These are phyloP conservation scores for Ricordea florida DNA, from an alignment of 92 coral and sea anemone genomes.

Conservation along the genomic window DNA sequence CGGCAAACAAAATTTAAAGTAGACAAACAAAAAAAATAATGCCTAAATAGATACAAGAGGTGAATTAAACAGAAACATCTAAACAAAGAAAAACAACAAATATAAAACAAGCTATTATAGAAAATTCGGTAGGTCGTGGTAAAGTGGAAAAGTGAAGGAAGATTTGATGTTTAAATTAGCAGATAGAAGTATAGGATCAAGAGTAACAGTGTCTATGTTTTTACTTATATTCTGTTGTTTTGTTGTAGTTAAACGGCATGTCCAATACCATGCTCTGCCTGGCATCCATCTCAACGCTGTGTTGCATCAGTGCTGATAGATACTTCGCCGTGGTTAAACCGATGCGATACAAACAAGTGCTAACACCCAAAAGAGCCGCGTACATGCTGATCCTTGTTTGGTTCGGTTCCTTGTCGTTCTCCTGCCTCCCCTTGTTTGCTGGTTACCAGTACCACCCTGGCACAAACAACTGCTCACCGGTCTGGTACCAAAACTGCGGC, in stretches of 20 bases:
- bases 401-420: constrained; percentile 58
- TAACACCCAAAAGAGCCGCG: constrained; percentile 67
- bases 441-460: constrained; percentile 76
- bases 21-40: too few relatives aligned
- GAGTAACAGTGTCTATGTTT: too few relatives aligned
- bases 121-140: too few relatives aligned
- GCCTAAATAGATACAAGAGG: too few relatives aligned
- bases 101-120: too few relatives aligned
- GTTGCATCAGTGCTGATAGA: constrained; percentile 92
- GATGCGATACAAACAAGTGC: constrained; percentile 75
- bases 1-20: too few relatives aligned
- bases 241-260: constrained; percentile 83
- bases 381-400: constrained; percentile 66
- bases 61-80: too few relatives aligned
- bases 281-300: constrained; percentile 78
- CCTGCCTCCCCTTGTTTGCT: constrained; percentile 69
- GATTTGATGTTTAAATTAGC: too few relatives aligned
- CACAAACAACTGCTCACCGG: constrained; percentile 83
- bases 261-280: constrained; percentile 76
- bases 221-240: not conserved
- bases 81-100: too few relatives aligned
- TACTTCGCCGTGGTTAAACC: constrained; percentile 92
- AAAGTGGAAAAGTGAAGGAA: too few relatives aligned
- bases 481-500: constrained; percentile 78
- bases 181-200: too few relatives aligned